phyloP scores from a whole-genome alignment of 2,113 vertebrate genomes.

The Ursus arctos region DNA sequence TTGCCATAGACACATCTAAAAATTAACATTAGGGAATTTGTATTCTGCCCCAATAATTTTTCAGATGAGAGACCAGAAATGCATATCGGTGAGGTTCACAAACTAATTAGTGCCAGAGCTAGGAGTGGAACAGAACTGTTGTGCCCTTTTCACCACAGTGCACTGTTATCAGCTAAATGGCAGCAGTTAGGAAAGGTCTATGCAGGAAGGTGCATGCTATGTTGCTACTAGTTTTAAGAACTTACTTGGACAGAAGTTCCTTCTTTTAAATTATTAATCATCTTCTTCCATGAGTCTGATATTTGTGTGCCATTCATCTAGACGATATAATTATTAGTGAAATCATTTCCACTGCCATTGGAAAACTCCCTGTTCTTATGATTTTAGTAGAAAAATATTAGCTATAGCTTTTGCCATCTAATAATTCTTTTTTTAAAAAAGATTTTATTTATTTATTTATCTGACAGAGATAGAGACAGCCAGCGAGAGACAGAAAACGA shows the following conservation, averaged over 20 bases:
- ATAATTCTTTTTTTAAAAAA: not conserved
- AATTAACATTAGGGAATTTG: not conserved
- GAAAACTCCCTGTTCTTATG: not conserved
- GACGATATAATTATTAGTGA: not conserved
- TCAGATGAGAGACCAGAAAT: not conserved
- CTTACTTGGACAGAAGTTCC: not conserved
- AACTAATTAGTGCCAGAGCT: not conserved
- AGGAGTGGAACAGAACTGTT: not conserved
- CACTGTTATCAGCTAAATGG: not conserved
- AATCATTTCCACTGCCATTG: not conserved
- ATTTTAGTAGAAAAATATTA: slow-evolving; percentile 25
- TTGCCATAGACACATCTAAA: not conserved
- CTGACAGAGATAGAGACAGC: too few species aligned
- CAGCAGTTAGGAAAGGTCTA: not conserved
- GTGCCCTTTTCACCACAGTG: not conserved
- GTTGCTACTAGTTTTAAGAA: not conserved
- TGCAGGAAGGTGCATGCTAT: not conserved
- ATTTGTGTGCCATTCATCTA: not conserved
- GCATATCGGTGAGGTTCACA: not conserved
- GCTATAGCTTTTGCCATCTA: not conserved
- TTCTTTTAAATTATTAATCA: not conserved
- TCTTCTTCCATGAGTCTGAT: not conserved
- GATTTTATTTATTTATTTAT: too few species aligned
- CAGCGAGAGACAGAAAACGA: too few species aligned
- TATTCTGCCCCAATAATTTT: not conserved